Conservation (phyloP, 2,888 invertebrate genomes). For the Actias luna region DNA sequence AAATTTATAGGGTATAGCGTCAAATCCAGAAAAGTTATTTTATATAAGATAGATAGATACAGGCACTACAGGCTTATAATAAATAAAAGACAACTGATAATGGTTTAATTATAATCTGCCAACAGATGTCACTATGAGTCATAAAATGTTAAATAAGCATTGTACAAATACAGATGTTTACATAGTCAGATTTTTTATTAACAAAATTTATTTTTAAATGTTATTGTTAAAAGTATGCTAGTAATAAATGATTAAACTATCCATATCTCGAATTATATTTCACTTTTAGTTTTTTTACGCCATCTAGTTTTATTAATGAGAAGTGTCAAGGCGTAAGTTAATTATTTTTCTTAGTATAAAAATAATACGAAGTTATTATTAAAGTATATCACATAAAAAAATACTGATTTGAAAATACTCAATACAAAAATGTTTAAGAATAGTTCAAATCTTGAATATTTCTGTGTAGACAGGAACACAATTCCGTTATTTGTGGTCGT, state of each 20-base stretch:
- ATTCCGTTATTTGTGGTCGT: conserved; percentile 70
- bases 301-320: neutral
- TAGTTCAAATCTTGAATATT: neutral
- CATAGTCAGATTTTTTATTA: neutral
- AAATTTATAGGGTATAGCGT: no score
- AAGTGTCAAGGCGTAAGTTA: neutral
- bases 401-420: no score
- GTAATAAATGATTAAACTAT: neutral
- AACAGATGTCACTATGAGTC: neutral
- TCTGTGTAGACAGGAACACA: conserved; percentile 48
- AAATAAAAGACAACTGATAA: no score
- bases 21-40: no score
- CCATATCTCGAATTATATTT: neutral
- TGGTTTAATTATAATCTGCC: neutral
- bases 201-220: neutral
- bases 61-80: no score
- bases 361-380: neutral
- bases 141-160: neutral
- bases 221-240: neutral
- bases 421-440: no score
- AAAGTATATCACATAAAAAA: no score
- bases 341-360: neutral
- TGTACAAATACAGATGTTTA: neutral
- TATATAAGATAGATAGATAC: no score
- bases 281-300: neutral